Percentiles rank a stretch among this genome's conserved stretches.
Evolutionary conservation across 2,888 invertebrate species (phyloP).

Genomic region (Drosophila subquinaria): DNA sequence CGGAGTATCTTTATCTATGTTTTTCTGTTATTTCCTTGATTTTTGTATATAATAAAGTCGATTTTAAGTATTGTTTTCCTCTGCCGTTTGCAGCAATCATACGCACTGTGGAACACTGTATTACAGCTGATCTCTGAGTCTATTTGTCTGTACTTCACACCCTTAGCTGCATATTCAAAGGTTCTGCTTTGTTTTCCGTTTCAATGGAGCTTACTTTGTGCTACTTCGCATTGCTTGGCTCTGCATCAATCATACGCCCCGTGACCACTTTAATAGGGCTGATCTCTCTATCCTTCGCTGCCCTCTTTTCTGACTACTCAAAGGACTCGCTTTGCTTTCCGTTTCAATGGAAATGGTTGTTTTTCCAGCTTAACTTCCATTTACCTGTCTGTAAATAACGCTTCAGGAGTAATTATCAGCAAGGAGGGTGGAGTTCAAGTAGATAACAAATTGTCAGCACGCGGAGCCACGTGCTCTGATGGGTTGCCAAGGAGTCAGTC

Average conservation of each 20-base stretch:
- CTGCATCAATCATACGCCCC: conserved; percentile 8
- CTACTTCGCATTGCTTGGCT: neutral
- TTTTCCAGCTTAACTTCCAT: conserved; percentile 11
- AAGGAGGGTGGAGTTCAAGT: conserved; percentile 7
- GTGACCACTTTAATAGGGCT: neutral
- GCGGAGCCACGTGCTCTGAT: conserved; percentile 17
- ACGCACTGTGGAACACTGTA: neutral
- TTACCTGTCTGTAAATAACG: conserved; percentile 32
- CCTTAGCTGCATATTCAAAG: neutral
- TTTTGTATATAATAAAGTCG: neutral
- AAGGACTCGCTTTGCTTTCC: conserved; percentile 13
- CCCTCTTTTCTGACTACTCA: conserved; percentile 15
- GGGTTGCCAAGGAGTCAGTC: conserved; percentile 6
- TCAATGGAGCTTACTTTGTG: neutral
- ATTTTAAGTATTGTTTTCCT: neutral
- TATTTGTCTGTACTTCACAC: neutral
- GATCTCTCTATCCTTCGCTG: neutral
- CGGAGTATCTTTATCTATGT: neutral
- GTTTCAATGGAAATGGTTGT: conserved; percentile 14
- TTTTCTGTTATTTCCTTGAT: neutral
- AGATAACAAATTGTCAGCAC: conserved; percentile 11
- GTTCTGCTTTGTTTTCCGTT: neutral
- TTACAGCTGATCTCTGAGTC: neutral
- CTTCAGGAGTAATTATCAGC: conserved; percentile 33
- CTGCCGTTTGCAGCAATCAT: neutral